Evolutionary conservation across 2,113 vertebrate species (phyloP).

Genomic region (Columba livia): DNA sequence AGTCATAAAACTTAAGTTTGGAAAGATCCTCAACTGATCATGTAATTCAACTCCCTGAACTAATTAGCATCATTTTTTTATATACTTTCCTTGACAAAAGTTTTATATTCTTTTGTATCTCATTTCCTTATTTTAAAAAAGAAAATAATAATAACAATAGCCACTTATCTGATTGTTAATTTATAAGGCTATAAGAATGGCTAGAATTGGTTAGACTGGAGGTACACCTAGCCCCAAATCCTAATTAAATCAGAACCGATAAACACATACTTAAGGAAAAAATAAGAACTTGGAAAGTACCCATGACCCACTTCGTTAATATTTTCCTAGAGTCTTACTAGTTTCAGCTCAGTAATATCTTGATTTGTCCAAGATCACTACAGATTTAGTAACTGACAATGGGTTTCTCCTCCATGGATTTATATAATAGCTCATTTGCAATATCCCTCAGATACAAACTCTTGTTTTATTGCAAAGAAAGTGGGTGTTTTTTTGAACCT

Average conservation of each 20-base stretch:
- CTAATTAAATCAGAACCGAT: neutral
- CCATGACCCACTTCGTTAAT: neutral
- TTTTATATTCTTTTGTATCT: neutral
- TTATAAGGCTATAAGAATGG: neutral
- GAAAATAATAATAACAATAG: neutral
- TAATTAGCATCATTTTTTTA: neutral
- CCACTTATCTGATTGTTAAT: neutral
- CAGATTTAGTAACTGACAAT: neutral
- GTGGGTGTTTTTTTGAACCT: neutral
- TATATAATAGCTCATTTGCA: neutral
- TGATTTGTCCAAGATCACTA: neutral
- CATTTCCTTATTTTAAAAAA: neutral
- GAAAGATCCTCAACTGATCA: neutral
- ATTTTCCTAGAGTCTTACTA: neutral
- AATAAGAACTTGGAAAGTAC: neutral
- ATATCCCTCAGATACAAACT: neutral
- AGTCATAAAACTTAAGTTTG: neutral
- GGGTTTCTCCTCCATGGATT: neutral
- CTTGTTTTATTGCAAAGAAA: neutral
- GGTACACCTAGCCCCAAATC: neutral
- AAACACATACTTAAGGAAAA: neutral
- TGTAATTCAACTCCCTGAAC: neutral
- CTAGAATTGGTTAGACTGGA: neutral
- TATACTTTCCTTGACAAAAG: neutral
- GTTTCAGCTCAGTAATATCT: neutral